phyloP scores from a whole-genome alignment of 92 coral and sea anemone genomes.

The Montipora capitata region DNA sequence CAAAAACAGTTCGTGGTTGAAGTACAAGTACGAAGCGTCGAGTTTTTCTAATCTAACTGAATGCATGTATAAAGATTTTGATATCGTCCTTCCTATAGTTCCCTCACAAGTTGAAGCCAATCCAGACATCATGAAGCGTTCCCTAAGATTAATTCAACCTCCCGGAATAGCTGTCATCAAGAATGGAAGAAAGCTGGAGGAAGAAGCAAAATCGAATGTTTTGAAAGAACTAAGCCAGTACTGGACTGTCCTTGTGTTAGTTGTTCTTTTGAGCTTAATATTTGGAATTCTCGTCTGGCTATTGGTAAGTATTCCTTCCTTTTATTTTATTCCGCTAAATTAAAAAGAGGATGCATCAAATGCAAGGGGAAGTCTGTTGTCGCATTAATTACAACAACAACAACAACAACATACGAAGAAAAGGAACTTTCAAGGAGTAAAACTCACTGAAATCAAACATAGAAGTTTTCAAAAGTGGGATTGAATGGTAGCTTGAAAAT shows the following conservation, averaged over 20 bases:
- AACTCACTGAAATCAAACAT: too few species aligned
- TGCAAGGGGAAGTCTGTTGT: background rate
- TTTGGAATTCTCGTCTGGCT: slow-evolving; percentile 45
- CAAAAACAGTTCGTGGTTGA: background rate
- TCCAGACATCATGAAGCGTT: background rate
- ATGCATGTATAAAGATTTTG: background rate
- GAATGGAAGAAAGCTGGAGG: background rate
- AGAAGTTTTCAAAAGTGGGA: background rate
- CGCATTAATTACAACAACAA: too few species aligned
- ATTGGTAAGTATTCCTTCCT: slow-evolving; percentile 9
- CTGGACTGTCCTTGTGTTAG: slow-evolving; percentile 51
- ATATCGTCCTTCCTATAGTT: slow-evolving; percentile 22
- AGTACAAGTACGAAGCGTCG: slow-evolving; percentile 1
- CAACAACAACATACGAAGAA: background rate
- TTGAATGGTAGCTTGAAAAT: background rate
- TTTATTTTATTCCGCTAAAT: background rate
- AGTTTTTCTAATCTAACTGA: background rate
- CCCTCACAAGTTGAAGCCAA: background rate
- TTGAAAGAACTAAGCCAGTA: slow-evolving; percentile 38
- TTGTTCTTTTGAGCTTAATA: slow-evolving; percentile 25
- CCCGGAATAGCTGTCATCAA: slow-evolving; percentile 34
- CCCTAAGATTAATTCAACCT: background rate
- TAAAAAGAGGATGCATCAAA: background rate
- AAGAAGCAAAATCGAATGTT: slow-evolving; percentile 27
- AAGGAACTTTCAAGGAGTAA: background rate